Percentiles rank a stretch among this genome's conserved stretches.
These are phyloP conservation scores for Nothocercus nigrocapillus DNA, from an alignment of 2,113 vertebrate genomes.

Conservation along the genomic window DNA sequence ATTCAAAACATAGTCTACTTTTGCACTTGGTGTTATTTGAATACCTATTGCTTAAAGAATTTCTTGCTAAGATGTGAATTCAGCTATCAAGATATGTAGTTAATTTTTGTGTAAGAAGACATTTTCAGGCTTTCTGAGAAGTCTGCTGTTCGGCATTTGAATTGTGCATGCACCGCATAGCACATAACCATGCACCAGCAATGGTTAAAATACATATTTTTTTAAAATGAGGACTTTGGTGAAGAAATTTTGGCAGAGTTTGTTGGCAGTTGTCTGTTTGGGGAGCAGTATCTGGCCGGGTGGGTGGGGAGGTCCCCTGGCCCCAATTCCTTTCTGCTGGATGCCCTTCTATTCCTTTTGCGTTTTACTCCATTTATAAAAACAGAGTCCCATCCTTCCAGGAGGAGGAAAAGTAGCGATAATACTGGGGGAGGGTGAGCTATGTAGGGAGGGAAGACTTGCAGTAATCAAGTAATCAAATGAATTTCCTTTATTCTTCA, in stretches of 20 bases:
- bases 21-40: neutral
- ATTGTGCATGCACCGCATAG: neutral
- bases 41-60: neutral
- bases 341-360: neutral
- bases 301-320: rapidly evolving
- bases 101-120: neutral
- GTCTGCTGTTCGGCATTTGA: neutral
- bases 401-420: neutral
- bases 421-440: neutral
- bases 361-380: neutral
- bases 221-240: neutral
- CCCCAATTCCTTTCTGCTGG: too few species aligned
- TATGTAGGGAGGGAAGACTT: neutral
- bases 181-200: neutral
- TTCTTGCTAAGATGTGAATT: neutral
- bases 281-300: neutral
- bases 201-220: too few species aligned
- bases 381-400: neutral
- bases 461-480: neutral
- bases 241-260: rapidly evolving
- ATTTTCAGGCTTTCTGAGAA: constrained; percentile 6
- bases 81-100: neutral
- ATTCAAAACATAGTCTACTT: neutral
- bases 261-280: neutral
- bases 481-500: neutral